Conservation (phyloP, 2,888 invertebrate genomes). For the Neocrepidodera transversa region DNA sequence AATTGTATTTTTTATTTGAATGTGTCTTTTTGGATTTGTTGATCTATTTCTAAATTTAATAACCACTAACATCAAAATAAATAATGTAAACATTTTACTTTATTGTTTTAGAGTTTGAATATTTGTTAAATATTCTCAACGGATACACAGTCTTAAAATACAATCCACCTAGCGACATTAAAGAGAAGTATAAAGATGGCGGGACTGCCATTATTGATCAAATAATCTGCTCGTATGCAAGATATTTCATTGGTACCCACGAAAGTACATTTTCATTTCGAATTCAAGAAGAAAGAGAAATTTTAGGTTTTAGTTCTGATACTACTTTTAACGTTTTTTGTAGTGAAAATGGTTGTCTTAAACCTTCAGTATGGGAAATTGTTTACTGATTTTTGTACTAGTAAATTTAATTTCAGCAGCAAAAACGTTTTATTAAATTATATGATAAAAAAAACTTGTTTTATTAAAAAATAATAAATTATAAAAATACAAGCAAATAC, state of each 20-base stretch:
- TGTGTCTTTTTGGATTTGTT: too few species aligned
- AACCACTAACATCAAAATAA: too few species aligned
- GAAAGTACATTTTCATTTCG: conserved; percentile 96
- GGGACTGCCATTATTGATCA: conserved; percentile 94
- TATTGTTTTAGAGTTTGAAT: conserved; percentile 62
- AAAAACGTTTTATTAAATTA: too few species aligned
- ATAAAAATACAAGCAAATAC: too few species aligned
- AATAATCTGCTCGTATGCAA: conserved; percentile 89
- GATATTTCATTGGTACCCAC: conserved; percentile 88
- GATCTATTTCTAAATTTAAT: too few species aligned
- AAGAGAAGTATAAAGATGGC: conserved; percentile 74
- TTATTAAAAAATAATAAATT: neutral
- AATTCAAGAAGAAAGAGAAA: conserved; percentile 97
- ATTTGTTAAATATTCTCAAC: conserved; percentile 60
- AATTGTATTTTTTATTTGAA: too few species aligned
- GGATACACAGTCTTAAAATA: conserved; percentile 56
- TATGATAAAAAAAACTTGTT: neutral
- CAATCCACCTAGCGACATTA: conserved; percentile 61
- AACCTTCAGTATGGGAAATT: conserved; percentile 80
- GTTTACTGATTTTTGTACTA: conserved; percentile 62
- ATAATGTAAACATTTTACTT: neutral
- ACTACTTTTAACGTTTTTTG: conserved; percentile 91
- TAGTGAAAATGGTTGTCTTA: conserved; percentile 70
- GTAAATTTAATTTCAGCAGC: too few species aligned
- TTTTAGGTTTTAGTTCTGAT: conserved; percentile 81